Evolutionary conservation across 2,113 vertebrate species (phyloP).

Genomic region (Pelodiscus sinensis): DNA sequence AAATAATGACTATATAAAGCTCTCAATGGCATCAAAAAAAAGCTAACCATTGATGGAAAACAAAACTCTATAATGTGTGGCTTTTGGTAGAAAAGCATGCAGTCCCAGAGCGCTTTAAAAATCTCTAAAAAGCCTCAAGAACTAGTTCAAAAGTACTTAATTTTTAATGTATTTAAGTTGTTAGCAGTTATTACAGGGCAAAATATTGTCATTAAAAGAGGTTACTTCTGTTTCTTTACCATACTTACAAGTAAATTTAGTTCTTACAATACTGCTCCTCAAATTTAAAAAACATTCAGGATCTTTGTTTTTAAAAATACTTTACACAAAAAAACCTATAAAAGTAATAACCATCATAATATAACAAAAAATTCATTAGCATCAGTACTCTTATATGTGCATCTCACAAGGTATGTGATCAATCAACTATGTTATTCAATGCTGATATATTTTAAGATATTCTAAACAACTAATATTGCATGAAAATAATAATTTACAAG

Average conservation of each 20-base stretch:
- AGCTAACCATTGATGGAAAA: not conserved
- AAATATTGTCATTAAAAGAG: not conserved
- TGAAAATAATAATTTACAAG: not conserved
- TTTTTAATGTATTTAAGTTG: not conserved
- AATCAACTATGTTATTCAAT: not conserved
- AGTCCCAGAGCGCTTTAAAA: not conserved
- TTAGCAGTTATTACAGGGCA: not conserved
- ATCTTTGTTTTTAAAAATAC: not conserved
- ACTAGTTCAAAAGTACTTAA: not conserved
- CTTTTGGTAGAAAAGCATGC: not conserved
- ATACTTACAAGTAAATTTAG: not conserved
- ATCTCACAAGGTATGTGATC: not conserved
- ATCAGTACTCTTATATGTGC: not conserved
- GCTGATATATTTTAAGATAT: not conserved
- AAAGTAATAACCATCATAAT: not conserved
- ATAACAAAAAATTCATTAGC: not conserved
- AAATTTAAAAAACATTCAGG: not conserved
- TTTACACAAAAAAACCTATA: not conserved
- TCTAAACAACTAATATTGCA: not conserved
- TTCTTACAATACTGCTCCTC: not conserved
- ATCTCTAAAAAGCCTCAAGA: not conserved
- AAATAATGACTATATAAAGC: not conserved
- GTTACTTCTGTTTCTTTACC: not conserved
- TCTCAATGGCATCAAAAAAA: not conserved
- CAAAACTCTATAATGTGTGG: not conserved